Base-by-base conservation (phyloP, 1,140 invertebrate species). In the Ectropis grisescens region DNA sequence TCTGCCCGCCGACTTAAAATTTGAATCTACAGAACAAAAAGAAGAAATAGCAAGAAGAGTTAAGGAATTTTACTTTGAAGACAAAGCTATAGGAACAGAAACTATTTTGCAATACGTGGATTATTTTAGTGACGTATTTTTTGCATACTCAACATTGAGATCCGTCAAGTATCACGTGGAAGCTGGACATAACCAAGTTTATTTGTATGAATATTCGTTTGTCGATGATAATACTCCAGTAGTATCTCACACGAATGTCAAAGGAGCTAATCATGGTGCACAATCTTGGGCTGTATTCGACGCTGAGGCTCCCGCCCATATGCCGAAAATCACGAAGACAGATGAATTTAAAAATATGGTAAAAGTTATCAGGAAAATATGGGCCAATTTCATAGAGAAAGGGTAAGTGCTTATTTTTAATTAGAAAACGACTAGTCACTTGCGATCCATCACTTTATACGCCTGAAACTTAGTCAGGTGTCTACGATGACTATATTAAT, bases 31-130 rank as follows among this genome's bases (percentile, higher is more conserved):
- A 1, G 27, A 33, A 8, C 23, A 47, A 33, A 49, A 33, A 31
- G 29, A 42, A 30, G 11, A 38, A 30, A 36, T 54, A 1, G 41
- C 39, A 9, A 38, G 35, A 12, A 5, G n/a, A 24, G 14, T 47
- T 7, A 54, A 54, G 16, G 25, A 45, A 27, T 50, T 50, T 31
- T 58, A 58, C 15, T 58, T 58, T 30, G 43, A 33, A 6, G 27
- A 42, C 11, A 14, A 41, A 33, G 25, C 5, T 11, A 34, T 4
- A 19, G 16, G 8, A 19, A 19, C 16, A 19, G 36, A 48, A 0
- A 53, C 29, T 7, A 25, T 50, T 11, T 13, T 41, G n/a, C 2
- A 12, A 9, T 58, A 38, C n/a, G 26, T 54, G 1, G 41, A 58
- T 24, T 58, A 34, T 13, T 54, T 47, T 12, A 25, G 37, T 7